Conservation (phyloP, 2,113 vertebrate species). For the Chaetops frenatus region DNA sequence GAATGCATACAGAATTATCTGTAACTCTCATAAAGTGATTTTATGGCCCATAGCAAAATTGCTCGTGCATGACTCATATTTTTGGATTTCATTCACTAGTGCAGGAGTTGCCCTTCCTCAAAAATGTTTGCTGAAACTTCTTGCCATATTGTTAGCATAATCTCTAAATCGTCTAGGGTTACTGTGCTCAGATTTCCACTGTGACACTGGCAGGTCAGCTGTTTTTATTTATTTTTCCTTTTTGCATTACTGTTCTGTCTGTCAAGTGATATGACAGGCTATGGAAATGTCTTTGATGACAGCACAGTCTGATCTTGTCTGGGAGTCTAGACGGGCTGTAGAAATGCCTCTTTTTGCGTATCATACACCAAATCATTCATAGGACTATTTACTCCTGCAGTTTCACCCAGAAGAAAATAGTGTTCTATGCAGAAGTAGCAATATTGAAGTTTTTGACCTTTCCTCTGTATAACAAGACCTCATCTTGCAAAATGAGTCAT, state of each 20-base stretch:
- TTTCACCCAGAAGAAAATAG: constrained; percentile 13
- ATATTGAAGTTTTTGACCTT: background rate
- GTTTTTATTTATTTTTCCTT: constrained; percentile 61
- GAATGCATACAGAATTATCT: constrained; percentile 65
- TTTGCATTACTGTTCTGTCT: constrained; percentile 50
- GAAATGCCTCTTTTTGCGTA: constrained; percentile 60
- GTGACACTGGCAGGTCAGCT: constrained; percentile 41
- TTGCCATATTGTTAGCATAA: constrained; percentile 52
- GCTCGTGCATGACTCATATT: constrained; percentile 64
- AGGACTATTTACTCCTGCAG: constrained; percentile 52
- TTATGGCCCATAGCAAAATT: constrained; percentile 70
- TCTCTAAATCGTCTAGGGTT: constrained; percentile 62
- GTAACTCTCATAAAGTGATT: constrained; percentile 65
- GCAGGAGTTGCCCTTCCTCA: constrained; percentile 44
- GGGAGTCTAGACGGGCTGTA: constrained; percentile 63
- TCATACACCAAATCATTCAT: constrained; percentile 48
- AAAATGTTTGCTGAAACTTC: constrained; percentile 62
- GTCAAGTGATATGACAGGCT: constrained; percentile 56
- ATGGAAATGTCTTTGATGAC: constrained; percentile 60
- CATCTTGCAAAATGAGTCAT: background rate
- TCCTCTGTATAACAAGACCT: background rate
- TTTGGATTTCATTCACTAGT: constrained; percentile 52
- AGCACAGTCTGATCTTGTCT: constrained; percentile 60
- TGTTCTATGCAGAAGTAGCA: constrained; percentile 26
- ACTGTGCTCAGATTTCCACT: constrained; percentile 50